A percentile compares a stretch with the other conserved stretches of the same genome.
Evolutionary conservation across 2,113 vertebrate species (phyloP).

Genomic region (Syngnathus typhle): DNA sequence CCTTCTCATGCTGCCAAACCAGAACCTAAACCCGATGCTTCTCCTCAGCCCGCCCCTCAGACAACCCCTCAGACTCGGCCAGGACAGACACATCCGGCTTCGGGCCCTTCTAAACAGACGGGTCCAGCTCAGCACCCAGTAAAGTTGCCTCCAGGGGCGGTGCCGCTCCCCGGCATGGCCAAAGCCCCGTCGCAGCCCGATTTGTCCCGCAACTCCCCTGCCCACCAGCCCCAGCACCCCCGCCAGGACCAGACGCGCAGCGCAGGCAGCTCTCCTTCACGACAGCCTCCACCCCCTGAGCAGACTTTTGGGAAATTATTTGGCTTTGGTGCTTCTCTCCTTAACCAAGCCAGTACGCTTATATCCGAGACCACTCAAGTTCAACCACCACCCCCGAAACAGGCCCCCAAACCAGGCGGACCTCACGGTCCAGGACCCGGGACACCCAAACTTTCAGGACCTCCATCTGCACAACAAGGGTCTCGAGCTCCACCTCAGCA

Average conservation of each 20-base stretch:
- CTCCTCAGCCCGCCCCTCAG: constrained; percentile 44
- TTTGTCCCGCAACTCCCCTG: constrained; percentile 73
- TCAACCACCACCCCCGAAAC: constrained; percentile 82
- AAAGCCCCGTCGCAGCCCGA: constrained; percentile 80
- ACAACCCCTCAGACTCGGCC: constrained; percentile 41
- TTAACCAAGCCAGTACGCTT: constrained; percentile 94
- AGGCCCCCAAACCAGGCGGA: constrained; percentile 82
- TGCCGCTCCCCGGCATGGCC: constrained; percentile 66
- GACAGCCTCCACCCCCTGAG: constrained; percentile 80
- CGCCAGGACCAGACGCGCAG: constrained; percentile 79
- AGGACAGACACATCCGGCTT: constrained; percentile 27
- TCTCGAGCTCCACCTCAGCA: constrained; percentile 44
- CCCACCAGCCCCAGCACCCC: constrained; percentile 73
- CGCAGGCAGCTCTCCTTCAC: constrained; percentile 73
- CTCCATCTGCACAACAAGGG: constrained; percentile 62
- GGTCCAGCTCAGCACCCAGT: constrained; percentile 60
- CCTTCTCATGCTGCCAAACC: constrained; percentile 78
- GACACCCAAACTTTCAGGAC: constrained; percentile 70
- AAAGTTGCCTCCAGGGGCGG: constrained; percentile 57
- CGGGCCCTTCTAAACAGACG: constrained; percentile 45
- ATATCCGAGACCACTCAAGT: constrained; percentile 83
- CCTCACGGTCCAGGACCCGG: constrained; percentile 77
- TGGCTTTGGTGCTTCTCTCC: constrained; percentile 89
- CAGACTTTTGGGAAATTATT: constrained; percentile 92
- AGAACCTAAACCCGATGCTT: constrained; percentile 54